Evolutionary conservation across 37 sponge, comb jelly and placozoan genomes (phyloP).

Genomic region (Spongilla lacustris): DNA sequence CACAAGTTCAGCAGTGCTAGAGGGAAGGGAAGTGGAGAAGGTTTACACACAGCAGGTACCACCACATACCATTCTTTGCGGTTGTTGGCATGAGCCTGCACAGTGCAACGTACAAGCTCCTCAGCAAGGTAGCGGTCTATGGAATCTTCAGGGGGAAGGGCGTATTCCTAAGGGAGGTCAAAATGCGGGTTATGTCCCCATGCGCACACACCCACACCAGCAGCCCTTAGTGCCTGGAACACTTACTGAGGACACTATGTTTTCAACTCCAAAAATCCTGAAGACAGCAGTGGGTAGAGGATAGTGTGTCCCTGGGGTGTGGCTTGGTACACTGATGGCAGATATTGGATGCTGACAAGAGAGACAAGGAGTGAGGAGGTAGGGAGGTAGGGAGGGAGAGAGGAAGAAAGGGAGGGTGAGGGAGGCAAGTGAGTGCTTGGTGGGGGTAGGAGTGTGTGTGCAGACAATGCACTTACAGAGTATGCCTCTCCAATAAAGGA

Average conservation of each 20-base stretch:
- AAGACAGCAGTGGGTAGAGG: conserved; percentile 83
- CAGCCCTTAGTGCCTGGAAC: too few species aligned
- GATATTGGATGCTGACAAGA: conserved; percentile 79
- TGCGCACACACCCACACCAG: too few species aligned
- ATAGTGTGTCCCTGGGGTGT: conserved; percentile 77
- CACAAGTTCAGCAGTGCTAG: conserved; percentile 12
- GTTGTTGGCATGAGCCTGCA: conserved; percentile 60
- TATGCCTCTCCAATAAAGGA: conserved; percentile 61
- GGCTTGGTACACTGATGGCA: conserved; percentile 67
- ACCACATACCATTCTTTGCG: conserved; percentile 80
- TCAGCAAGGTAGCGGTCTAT: conserved; percentile 88
- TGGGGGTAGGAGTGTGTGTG: not conserved
- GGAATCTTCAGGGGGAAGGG: conserved; percentile 72
- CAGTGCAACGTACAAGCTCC: conserved; percentile 61
- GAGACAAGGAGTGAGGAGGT: too few species aligned
- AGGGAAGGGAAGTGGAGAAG: not conserved
- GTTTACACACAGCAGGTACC: too few species aligned
- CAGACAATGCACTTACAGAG: conserved; percentile 23
- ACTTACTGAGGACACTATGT: conserved; percentile 28
- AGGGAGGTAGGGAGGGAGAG: not conserved
- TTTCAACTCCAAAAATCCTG: conserved; percentile 71
- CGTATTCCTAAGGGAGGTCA: not conserved
- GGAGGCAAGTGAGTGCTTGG: too few species aligned
- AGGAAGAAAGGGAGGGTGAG: not conserved
- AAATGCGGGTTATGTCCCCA: too few species aligned